Evolutionary conservation across 1,140 invertebrate species (phyloP).

Genomic region (Tetramorium simillimum): DNA sequence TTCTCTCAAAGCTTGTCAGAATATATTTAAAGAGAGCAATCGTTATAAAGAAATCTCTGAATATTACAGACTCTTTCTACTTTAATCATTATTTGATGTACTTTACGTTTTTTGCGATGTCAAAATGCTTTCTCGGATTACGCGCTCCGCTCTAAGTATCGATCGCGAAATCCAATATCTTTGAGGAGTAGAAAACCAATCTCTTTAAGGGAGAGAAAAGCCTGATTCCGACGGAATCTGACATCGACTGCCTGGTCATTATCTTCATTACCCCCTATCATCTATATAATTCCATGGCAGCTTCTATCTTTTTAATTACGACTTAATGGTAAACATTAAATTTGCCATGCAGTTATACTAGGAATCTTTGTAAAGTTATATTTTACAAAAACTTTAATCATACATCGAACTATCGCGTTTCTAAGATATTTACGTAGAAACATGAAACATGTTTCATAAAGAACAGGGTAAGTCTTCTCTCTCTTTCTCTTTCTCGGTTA

Average conservation of each 20-base stretch:
- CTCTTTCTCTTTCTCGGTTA: neutral
- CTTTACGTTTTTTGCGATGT: conserved; percentile 50
- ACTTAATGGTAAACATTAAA: conserved; percentile 40
- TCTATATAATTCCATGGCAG: conserved; percentile 19
- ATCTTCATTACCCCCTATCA: conserved; percentile 49
- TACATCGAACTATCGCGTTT: neutral
- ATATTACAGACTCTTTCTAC: conserved; percentile 29
- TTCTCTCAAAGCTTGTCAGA: conserved; percentile 18
- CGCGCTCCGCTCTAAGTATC: conserved; percentile 30
- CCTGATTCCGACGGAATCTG: conserved; percentile 45
- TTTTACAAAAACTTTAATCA: neutral
- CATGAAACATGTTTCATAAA: neutral
- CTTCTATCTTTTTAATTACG: conserved; percentile 23
- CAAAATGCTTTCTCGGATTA: conserved; percentile 56
- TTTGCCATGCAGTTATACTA: neutral
- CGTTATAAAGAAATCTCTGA: conserved; percentile 39
- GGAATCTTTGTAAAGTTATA: neutral
- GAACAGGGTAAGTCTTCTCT: neutral
- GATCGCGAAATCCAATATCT: conserved; percentile 58
- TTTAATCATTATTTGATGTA: conserved; percentile 52
- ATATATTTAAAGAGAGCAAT: conserved; percentile 38
- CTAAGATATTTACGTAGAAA: neutral
- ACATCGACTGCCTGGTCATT: conserved; percentile 42
- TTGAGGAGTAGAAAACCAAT: conserved; percentile 58
- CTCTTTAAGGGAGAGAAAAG: conserved; percentile 53